Evolutionary conservation across 2,888 invertebrate species (phyloP), one percentile per base, ranked within the genome.

Genomic region (Octonoba sinensis): DNA sequence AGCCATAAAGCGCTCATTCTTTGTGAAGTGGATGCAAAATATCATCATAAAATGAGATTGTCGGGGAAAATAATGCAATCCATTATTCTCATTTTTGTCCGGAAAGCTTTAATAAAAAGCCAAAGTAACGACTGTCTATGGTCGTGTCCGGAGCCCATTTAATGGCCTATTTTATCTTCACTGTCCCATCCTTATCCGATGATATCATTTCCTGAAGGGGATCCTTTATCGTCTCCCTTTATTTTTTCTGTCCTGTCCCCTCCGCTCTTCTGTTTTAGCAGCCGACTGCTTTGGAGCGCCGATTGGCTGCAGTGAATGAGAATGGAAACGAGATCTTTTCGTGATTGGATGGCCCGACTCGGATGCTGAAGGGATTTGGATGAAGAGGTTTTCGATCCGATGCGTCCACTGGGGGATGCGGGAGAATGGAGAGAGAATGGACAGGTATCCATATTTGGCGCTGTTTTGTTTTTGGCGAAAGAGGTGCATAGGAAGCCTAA

Each of bases 381-480:
- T 71, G 78, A 24, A 57, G 65, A 51, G 66, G 62, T 67, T 67
- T 73, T 73, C 73, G 73, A 73, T 76, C 69, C 70, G 70, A 79
- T 73, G 79, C 66, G 73, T 69, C 79, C 73, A 67, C 11, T 79
- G 79, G 76, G 76, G 79, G 79, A 79, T 67, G 73, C 54, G 20
- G 65, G 54, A 51, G 71, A 66, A 73, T 64, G 64, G 46, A 64
- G 64, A 64, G 47, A 18, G 1, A 3, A 60, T 8, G 12, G 8
- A 47, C 0, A 15, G 1, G 49, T 18, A 6, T 51, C 18, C 11
- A 51, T 51, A 4, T 51, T 8, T 51, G 18, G 18, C 16, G 16
- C 51, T 8, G 4, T 8, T 8, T 51, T 18, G n/a, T 8, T 6
- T 51, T 51, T 51, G 51, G 16, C 27, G 27, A 27, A 27, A 27